Base-by-base conservation (phyloP, 2,113 vertebrate species). In the Steatornis caripensis region DNA sequence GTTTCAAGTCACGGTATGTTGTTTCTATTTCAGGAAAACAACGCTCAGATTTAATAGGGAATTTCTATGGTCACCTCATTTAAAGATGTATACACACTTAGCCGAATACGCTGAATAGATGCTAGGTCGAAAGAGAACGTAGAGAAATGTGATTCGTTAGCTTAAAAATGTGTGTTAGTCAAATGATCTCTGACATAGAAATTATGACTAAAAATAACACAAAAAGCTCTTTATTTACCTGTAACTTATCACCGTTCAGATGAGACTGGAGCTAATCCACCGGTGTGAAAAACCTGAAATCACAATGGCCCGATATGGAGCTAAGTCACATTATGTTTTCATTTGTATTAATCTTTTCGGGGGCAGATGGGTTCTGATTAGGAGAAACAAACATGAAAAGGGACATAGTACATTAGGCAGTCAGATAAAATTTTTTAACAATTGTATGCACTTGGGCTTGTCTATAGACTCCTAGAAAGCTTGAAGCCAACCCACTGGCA, bases 401-500 rank as follows among this genome's bases (percentile, higher is more conserved):
- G 5, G 45, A 53, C 79, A 81, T 16, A 89, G 93, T 82, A 85
- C 97, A 75, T 26, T 30, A 84, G 75, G 55, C 39, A 49, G 66
- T 93, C 74, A 88, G 83, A 84, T 81, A 79, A 87, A 77, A 87
- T 54, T 85, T 91, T 97, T 96, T 65, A 94, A 76, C 78, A 70
- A 53, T 88, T 85, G 55, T 34, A 78, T 69, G 62, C 84, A 85
- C 68, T 82, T 12, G 21, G 72, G 45, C 87, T 95, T 21, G 20
- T 81, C 68, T 75, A 3, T 65, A 94, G 68, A n/a, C 91, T 72
- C 55, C 70, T 79, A 51, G 90, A 88, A 91, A 88, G 80, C 90
- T 84, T 24, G 48, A 60, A 91, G 95, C 45, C 5, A 49, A 95
- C 92, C 74, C 89, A 89, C 80, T 95, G 83, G 92, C 96, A 97